Base-by-base conservation (phyloP, 2,888 invertebrate species). In the Coleophora flavipennella region DNA sequence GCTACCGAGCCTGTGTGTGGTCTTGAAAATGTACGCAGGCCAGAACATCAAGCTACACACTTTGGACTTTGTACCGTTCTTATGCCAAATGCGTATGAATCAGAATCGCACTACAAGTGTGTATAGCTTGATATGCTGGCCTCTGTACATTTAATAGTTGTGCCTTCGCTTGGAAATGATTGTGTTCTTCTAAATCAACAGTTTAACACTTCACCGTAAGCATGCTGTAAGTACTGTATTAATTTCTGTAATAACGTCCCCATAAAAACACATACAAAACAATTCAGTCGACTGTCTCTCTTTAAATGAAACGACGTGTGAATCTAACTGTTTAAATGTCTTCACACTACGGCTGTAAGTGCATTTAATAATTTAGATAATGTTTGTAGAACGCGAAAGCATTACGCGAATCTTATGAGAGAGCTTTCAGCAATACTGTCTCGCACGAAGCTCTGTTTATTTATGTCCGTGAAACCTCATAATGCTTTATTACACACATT, bases 331-430 rank as follows among this genome's bases (percentile, higher is more conserved):
- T 51, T 59, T 58, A 59, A 62, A 58, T 57, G 56, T 40, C 56
- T 58, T 53, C 55, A 48, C 59, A 57, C 51, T 53, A 56, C 47
- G 48, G 53, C 59, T 20, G 20, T 70, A 67, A 76, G 76, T 76
- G 80, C 71, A 64, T 71, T 70, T 58, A 64, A 68, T 75, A 64
- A 78, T 79, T 78, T 71, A 79, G 72, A 75, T 78, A 77, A 76
- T 68, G 62, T 54, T 44, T 42, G 53, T 53, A 61, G 63, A 59
- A 54, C 61, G 68, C 58, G 61, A 68, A 67, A 63, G 59, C 59
- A 62, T 65, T 54, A 56, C 59, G 54, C 55, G 53, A 59, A 59
- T 62, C 29, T 60, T 53, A 56, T 61, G 65, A 64, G 50, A 49
- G 52, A 49, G 63, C 67, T 68, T 67, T 69, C 64, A 68, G 59